phyloP scores from a whole-genome alignment of 2,888 invertebrate species.

The Heliconius erato region DNA sequence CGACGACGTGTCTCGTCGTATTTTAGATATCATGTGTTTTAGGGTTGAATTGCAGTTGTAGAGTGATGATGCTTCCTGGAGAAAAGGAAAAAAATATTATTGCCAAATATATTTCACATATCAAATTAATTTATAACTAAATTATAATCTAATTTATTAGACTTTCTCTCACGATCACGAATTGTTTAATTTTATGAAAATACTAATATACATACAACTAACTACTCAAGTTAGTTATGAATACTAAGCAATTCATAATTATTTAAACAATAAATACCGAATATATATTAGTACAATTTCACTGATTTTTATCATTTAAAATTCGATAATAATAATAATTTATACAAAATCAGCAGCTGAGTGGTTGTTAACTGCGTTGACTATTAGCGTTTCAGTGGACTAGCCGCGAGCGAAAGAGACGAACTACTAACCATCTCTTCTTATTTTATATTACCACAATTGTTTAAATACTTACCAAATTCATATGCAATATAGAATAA shows the following conservation, averaged over 20 bases:
- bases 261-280: no score
- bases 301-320: no score
- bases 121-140: not conserved
- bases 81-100: slow-evolving; percentile 33
- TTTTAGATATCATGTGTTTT: slow-evolving; percentile 97
- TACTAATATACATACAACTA: not conserved
- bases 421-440: no score
- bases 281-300: no score
- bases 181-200: not conserved
- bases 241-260: not conserved
- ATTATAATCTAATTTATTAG: no score
- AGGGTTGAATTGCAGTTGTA: slow-evolving; percentile 96
- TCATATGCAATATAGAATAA: slow-evolving; percentile 96
- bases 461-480: slow-evolving; percentile 86
- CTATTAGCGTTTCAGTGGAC: no score
- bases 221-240: not conserved
- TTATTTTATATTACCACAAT: not conserved
- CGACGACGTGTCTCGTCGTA: slow-evolving; percentile 92
- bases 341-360: no score
- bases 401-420: no score
- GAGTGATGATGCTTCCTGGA: slow-evolving; percentile 91
- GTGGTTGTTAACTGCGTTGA: no score
- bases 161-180: no score
- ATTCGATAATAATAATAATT: no score
- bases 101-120: not conserved